Base-by-base conservation (phyloP, 1,140 invertebrate genomes). In the Calosoma granatense region DNA sequence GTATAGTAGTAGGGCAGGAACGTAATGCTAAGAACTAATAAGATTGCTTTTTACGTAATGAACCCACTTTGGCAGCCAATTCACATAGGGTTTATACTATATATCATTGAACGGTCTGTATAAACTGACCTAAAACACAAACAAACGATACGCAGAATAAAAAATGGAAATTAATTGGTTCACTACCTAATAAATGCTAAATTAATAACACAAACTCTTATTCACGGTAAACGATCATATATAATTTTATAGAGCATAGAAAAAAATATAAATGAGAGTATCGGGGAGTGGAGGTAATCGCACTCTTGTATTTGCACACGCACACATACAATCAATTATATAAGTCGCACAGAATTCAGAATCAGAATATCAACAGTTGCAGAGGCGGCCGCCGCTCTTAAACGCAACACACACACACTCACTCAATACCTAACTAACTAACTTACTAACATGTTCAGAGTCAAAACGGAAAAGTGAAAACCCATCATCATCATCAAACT, bases 51-150 rank as follows among this genome's bases (percentile, higher is more conserved):
- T 30, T 6, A 30, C 14, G 41, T 47, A 47, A 47, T 47, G 9
- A 47, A 47, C 41, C 41, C 41, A 47, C 17, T 47, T 47, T 12
- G 41, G 41, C 41, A 47, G 41, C 41, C 41, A 47, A 47, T 47
- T 47, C 26, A 30, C 4, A 30, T 30, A n/a, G n/a, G n/a, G n/a
- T n/a, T n/a, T n/a, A n/a, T n/a, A n/a, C n/a, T n/a, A n/a, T n/a
- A n/a, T n/a, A n/a, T n/a, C n/a, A n/a, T n/a, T n/a, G n/a, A n/a
- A n/a, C n/a, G n/a, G 26, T 36, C 26, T 47, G 41, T 47, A 47
- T 17, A 47, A 47, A 47, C 41, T 47, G 41, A 47, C 41, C 41
- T 47, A 47, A 17, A 47, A 47, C 41, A 47, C 41, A 11, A 36
- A 36, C 17, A 47, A 47, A 17, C 9, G 17, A 47, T 47, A 11